These are phyloP conservation scores for Tipula confusa DNA, from an alignment of 2,888 invertebrate genomes.

Conservation along the genomic window DNA sequence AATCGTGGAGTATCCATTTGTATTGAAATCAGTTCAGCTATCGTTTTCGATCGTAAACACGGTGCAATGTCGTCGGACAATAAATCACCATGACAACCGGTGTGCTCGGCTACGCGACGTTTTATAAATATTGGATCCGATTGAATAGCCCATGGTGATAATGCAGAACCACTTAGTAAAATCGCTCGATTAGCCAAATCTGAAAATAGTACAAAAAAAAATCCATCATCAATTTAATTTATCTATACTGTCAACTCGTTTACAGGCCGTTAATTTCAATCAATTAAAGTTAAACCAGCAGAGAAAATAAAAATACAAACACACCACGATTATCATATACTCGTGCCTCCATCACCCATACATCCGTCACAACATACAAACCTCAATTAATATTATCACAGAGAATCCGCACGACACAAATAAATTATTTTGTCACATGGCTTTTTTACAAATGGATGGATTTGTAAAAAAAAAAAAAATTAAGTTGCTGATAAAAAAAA, in stretches of 20 bases:
- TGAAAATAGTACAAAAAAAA: conserved; percentile 52
- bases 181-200: conserved; percentile 83
- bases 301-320: not conserved
- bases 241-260: not conserved
- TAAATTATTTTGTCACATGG: conserved; percentile 20
- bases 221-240: not conserved
- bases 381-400: not conserved
- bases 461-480: not conserved
- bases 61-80: conserved; percentile 79
- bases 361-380: not conserved
- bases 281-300: not conserved
- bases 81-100: conserved; percentile 77
- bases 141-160: conserved; percentile 89
- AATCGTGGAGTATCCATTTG: conserved; percentile 75
- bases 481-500: not conserved
- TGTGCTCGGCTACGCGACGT: conserved; percentile 75
- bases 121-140: conserved; percentile 77
- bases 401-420: not conserved
- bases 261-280: not conserved
- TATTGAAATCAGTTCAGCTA: conserved; percentile 68
- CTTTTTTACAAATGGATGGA: conserved; percentile 1
- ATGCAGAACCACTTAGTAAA: conserved; percentile 82
- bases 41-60: conserved; percentile 73
- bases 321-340: not conserved
- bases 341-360: not conserved